Conservation (phyloP, 2,113 vertebrate species). For the Thomomys bottae region DNA sequence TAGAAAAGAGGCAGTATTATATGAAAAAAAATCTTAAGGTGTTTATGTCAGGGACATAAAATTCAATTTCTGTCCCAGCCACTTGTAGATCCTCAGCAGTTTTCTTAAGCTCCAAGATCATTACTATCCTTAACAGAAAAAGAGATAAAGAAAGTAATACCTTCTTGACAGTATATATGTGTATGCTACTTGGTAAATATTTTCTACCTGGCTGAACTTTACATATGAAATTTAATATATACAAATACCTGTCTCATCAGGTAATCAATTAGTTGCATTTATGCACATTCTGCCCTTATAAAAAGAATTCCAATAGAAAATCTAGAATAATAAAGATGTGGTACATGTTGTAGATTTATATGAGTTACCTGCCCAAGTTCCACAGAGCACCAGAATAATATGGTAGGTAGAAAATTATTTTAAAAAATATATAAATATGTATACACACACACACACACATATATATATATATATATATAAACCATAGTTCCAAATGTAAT, state of each 20-base stretch:
- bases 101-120: neutral
- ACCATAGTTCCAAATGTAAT: neutral
- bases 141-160: neutral
- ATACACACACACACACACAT: no score
- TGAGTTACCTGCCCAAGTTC: neutral
- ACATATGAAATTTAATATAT: neutral
- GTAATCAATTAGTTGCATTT: slow-evolving; percentile 38
- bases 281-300: neutral
- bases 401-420: neutral
- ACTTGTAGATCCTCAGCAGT: neutral
- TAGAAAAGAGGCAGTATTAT: neutral
- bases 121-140: neutral
- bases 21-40: neutral
- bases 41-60: neutral
- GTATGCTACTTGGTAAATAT: neutral
- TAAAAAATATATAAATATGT: no score
- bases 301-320: slow-evolving; percentile 1
- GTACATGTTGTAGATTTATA: neutral
- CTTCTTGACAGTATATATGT: neutral
- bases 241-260: neutral
- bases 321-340: neutral
- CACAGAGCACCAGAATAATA: neutral
- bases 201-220: neutral
- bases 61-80: neutral
- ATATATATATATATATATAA: neutral